Evolutionary conservation across 2,888 invertebrate species (phyloP).

Genomic region (Flexamia atlantica): DNA sequence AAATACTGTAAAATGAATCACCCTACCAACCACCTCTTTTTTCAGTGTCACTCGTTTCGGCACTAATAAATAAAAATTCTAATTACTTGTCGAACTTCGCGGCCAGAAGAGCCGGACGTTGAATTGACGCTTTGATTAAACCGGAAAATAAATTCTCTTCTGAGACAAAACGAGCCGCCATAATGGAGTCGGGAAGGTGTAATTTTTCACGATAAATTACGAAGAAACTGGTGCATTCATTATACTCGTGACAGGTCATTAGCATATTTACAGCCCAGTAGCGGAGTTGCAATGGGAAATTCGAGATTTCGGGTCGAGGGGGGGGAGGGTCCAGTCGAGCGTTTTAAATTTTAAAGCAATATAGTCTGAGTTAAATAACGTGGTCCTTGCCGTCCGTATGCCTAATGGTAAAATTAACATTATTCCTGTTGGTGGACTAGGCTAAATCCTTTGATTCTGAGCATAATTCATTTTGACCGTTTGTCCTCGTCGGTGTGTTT

Average conservation of each 20-base stretch:
- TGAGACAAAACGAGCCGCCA: conserved; percentile 25
- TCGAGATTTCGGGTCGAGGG: neutral
- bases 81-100: neutral
- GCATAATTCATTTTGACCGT: neutral
- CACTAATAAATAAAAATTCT: conserved; percentile 17
- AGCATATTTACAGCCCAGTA: conserved; percentile 11
- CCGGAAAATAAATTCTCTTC: conserved; percentile 26
- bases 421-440: no score
- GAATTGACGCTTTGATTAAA: conserved; percentile 27
- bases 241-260: conserved; percentile 18
- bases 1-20: no score
- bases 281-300: conserved; percentile 15
- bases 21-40: no score
- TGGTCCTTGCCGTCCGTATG: no score
- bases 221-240: conserved; percentile 37
- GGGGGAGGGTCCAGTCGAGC: neutral
- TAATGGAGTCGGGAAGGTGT: conserved; percentile 25
- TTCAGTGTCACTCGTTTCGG: no score
- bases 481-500: neutral
- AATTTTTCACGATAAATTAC: conserved; percentile 47
- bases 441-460: no score
- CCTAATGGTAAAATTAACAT: no score
- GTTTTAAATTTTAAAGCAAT: neutral
- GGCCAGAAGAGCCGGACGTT: neutral
- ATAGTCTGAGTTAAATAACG: no score